phyloP scores from a whole-genome alignment of 2,888 invertebrate genomes.

The Epinotia ramella region DNA sequence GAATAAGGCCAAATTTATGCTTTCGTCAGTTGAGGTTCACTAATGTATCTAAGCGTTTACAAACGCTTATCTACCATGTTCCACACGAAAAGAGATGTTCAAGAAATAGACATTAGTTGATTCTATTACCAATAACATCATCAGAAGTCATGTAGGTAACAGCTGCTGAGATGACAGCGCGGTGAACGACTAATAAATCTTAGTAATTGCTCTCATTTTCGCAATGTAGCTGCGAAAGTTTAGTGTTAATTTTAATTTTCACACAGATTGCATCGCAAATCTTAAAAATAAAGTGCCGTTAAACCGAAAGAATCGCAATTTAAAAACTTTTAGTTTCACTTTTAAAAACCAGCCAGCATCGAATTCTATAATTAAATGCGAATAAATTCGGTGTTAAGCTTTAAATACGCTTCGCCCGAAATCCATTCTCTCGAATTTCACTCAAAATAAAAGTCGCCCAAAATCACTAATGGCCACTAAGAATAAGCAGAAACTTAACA shows the following conservation, averaged over 20 bases:
- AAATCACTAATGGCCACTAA: constrained; percentile 8
- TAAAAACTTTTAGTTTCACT: background rate
- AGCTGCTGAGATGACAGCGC: constrained; percentile 8
- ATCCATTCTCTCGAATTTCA: constrained; percentile 25
- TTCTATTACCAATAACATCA: background rate
- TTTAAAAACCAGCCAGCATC: constrained; percentile 23
- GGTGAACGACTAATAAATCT: constrained; percentile 9
- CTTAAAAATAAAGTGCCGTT: background rate
- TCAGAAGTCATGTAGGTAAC: background rate
- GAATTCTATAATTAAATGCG: constrained; percentile 17
- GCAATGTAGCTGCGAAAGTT: background rate
- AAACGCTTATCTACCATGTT: too few species aligned
- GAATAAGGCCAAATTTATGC: too few species aligned
- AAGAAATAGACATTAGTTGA: background rate
- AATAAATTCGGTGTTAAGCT: constrained; percentile 32
- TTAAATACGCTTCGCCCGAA: constrained; percentile 28
- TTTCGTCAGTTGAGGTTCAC: too few species aligned
- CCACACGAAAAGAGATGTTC: too few species aligned
- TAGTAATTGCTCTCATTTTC: constrained; percentile 2
- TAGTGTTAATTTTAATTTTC: background rate
- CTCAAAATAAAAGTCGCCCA: constrained; percentile 6
- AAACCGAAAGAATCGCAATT: background rate
- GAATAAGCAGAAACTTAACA: constrained; percentile 40
- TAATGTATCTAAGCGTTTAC: too few species aligned
- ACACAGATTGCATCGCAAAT: background rate